These are phyloP conservation scores for Melanotaenia nigrans DNA, from an alignment of 2,797 vertebrate species.

Conservation along the genomic window DNA sequence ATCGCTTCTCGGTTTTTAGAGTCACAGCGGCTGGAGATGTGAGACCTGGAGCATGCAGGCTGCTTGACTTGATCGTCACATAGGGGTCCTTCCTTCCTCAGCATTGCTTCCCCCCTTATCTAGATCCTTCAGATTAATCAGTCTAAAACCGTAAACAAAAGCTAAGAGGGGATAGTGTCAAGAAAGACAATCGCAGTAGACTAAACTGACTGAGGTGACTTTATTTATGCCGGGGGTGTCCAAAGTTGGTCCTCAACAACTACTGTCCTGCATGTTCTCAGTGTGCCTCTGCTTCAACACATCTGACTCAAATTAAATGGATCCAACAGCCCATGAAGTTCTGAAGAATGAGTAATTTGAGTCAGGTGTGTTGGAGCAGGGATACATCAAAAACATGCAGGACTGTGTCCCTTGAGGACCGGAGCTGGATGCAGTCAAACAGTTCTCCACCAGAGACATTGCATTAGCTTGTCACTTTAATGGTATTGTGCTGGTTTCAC, in stretches of 20 bases:
- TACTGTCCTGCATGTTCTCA: too few species aligned
- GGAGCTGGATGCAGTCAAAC: too few species aligned
- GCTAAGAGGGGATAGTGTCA: slow-evolving; percentile 31
- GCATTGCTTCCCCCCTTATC: slow-evolving; percentile 66
- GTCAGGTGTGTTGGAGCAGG: too few species aligned
- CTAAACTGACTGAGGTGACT: slow-evolving; percentile 28
- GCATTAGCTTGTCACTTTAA: not conserved
- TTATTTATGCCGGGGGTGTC: not conserved
- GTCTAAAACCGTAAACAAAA: slow-evolving; percentile 41
- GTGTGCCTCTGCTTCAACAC: too few species aligned
- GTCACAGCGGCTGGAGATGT: slow-evolving; percentile 46
- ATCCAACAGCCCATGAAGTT: too few species aligned
- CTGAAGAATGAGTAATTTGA: too few species aligned
- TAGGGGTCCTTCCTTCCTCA: slow-evolving; percentile 74
- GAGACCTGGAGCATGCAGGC: slow-evolving; percentile 64
- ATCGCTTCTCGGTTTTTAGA: slow-evolving; percentile 41
- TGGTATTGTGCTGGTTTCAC: too few species aligned
- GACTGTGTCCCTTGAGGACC: too few species aligned
- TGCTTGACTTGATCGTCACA: slow-evolving; percentile 45
- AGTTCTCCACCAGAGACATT: not conserved
- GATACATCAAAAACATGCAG: too few species aligned
- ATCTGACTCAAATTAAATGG: too few species aligned
- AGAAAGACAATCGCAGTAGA: slow-evolving; percentile 13
- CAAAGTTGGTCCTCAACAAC: too few species aligned
- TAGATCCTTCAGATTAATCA: slow-evolving; percentile 56